Evolutionary conservation across 1,140 invertebrate species (phyloP).

Genomic region (Eumeta japonica): DNA sequence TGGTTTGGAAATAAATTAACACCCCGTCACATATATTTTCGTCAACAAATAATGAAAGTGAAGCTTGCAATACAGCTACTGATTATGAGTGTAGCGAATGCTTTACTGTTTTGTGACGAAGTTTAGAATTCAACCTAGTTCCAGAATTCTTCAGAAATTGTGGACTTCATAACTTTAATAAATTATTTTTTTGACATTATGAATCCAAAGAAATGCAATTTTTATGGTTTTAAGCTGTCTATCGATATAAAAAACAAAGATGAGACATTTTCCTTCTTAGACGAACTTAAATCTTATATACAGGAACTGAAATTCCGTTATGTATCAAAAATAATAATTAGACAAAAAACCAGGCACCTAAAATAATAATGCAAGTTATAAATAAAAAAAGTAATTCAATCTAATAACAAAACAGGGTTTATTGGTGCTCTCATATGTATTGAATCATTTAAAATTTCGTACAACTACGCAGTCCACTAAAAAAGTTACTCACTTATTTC

Average conservation of each 20-base stretch:
- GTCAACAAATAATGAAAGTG: constrained; percentile 14
- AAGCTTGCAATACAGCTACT: constrained; percentile 13
- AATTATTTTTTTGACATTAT: too few relatives aligned
- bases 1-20: constrained; percentile 13
- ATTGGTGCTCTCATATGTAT: constrained; percentile 13
- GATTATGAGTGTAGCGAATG: constrained; percentile 11
- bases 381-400: constrained; percentile 1
- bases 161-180: constrained; percentile 6
- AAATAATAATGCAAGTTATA: too few relatives aligned
- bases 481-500: too few relatives aligned
- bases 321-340: too few relatives aligned
- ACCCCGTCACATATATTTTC: constrained; percentile 10
- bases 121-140: constrained; percentile 4
- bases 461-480: too few relatives aligned
- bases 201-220: too few relatives aligned
- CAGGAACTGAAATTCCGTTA: too few relatives aligned
- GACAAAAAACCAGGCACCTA: too few relatives aligned
- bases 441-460: constrained; percentile 9
- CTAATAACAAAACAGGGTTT: constrained; percentile 10
- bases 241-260: too few relatives aligned
- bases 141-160: constrained; percentile 4
- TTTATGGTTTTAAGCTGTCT: too few relatives aligned
- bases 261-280: too few relatives aligned
- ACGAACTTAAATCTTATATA: too few relatives aligned
- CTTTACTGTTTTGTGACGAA: constrained; percentile 4